phyloP scores from a whole-genome alignment of 2,113 vertebrate species.

The Phrynosoma blainvillii region DNA sequence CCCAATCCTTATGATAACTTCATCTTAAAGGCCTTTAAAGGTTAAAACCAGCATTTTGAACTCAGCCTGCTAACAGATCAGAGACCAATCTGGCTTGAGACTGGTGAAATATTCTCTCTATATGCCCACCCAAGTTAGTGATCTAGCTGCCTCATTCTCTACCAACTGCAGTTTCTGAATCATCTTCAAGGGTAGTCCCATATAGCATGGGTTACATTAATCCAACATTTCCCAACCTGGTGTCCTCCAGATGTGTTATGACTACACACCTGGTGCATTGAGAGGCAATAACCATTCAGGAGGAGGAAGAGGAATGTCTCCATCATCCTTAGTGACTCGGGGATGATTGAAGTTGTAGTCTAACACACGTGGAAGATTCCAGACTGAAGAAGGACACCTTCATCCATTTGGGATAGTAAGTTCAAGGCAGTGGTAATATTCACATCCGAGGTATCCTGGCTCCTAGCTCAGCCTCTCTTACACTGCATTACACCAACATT shows the following conservation, averaged over 20 bases:
- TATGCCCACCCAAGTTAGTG: background rate
- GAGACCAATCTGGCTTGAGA: background rate
- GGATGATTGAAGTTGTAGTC: background rate
- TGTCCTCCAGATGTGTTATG: background rate
- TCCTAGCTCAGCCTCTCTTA: background rate
- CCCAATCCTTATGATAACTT: background rate
- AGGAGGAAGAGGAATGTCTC: too few relatives aligned
- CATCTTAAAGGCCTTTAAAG: background rate
- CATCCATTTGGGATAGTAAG: too few relatives aligned
- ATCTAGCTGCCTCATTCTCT: background rate
- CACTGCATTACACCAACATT: too few relatives aligned
- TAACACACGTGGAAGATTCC: background rate
- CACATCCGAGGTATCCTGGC: background rate
- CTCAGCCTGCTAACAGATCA: background rate
- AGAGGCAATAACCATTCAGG: too few relatives aligned
- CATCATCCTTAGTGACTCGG: background rate
- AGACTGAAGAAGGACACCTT: background rate
- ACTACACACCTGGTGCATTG: background rate
- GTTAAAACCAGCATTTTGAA: background rate
- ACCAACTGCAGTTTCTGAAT: background rate
- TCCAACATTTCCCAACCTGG: too few relatives aligned
- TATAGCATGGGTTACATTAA: too few relatives aligned
- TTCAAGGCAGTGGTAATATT: background rate
- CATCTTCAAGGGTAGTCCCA: background rate
- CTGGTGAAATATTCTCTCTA: background rate